Conservation (phyloP, 1,140 invertebrate genomes). For the Eulimnadia texana region DNA sequence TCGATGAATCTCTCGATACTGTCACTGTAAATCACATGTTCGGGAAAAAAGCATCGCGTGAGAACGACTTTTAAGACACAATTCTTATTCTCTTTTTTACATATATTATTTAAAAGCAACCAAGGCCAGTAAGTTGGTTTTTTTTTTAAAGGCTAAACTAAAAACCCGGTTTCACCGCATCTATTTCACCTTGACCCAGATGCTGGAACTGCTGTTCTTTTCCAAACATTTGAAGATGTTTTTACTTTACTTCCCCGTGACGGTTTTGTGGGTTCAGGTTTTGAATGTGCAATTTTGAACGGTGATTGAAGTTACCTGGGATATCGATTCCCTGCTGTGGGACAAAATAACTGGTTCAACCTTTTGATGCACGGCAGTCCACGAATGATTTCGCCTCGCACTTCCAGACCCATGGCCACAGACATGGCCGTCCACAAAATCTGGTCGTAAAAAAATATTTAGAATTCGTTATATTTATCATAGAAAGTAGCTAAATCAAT, state of each 20-base stretch:
- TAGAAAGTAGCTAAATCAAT: too few species aligned
- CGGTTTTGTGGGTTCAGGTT: too few species aligned
- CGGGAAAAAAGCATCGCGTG: neutral
- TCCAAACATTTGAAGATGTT: neutral
- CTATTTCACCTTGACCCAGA: neutral
- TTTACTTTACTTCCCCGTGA: too few species aligned
- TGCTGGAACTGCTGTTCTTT: neutral
- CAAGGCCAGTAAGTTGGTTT: neutral
- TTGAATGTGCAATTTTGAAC: too few species aligned
- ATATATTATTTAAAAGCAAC: neutral
- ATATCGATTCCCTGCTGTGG: constrained; percentile 73
- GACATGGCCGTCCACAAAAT: constrained; percentile 78
- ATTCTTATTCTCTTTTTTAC: neutral
- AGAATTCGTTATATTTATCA: too few species aligned
- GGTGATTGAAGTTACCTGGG: too few species aligned
- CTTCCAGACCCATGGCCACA: constrained; percentile 63
- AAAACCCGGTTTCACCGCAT: neutral
- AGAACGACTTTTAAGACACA: neutral
- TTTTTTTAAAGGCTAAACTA: too few species aligned
- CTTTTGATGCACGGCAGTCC: constrained; percentile 76
- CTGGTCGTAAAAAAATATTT: constrained; percentile 40
- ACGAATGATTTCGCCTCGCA: constrained; percentile 58
- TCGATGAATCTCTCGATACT: constrained; percentile 81
- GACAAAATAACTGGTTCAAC: constrained; percentile 76
- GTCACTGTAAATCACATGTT: constrained; percentile 68